phyloP scores from a whole-genome alignment of 2,888 invertebrate species.

The Acanthosepion lycidas region DNA sequence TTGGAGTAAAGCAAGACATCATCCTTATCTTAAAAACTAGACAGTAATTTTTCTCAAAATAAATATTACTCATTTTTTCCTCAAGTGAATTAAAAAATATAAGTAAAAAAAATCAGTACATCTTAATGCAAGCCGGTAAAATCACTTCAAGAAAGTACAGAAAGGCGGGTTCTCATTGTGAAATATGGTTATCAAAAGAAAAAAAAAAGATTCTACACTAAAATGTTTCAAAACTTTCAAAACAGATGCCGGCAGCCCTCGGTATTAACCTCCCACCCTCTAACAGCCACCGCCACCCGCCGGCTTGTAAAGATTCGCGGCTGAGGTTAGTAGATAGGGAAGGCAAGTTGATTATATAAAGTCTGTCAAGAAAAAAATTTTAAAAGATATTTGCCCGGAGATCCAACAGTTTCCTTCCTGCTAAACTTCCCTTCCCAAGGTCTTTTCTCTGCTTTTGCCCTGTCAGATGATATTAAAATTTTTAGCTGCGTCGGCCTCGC shows the following conservation, averaged over 20 bases:
- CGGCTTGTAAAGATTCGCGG: constrained; percentile 33
- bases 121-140: not conserved
- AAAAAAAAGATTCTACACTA: not conserved
- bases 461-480: not conserved
- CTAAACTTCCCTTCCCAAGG: not conserved
- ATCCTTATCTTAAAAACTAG: too few species aligned
- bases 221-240: not conserved
- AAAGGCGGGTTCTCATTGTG: not conserved
- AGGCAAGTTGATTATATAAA: not conserved
- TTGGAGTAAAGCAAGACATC: too few species aligned
- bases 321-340: not conserved
- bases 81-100: not conserved
- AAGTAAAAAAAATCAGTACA: not conserved
- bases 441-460: not conserved
- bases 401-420: constrained; percentile 33
- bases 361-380: constrained; percentile 17
- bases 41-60: too few species aligned
- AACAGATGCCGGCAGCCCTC: not conserved
- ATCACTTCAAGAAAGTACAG: not conserved
- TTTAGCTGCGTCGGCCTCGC: not conserved
- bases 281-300: not conserved
- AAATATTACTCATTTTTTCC: not conserved
- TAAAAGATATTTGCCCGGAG: not conserved
- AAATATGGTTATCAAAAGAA: not conserved
- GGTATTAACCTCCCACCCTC: not conserved